Percentiles rank a stretch among this genome's conserved stretches.
These are phyloP conservation scores for Rhyacophila evoluta DNA, from an alignment of 2,888 invertebrate genomes.

Conservation along the genomic window DNA sequence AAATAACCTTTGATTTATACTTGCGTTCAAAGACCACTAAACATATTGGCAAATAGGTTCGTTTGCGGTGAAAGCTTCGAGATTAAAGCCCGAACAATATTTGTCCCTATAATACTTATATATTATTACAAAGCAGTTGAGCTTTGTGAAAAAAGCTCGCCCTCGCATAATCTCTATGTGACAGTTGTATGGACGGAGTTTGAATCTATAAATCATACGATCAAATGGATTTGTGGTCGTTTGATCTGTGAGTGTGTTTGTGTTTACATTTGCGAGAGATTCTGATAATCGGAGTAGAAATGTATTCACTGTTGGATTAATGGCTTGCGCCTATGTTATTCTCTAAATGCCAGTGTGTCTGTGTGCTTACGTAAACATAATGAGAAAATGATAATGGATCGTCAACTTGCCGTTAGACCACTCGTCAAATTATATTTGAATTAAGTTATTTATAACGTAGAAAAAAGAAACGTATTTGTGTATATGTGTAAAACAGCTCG, in stretches of 20 bases:
- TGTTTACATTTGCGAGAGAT: conserved; percentile 7
- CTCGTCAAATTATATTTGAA: too few relatives aligned
- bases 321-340: background rate
- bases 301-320: conserved; percentile 5
- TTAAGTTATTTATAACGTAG: too few relatives aligned
- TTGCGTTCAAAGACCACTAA: background rate
- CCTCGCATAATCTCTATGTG: background rate
- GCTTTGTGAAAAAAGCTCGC: background rate
- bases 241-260: conserved; percentile 19
- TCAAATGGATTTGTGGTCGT: conserved; percentile 10
- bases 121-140: conserved; percentile 8
- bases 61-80: background rate
- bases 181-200: background rate
- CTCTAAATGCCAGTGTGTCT: background rate
- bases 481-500: too few relatives aligned
- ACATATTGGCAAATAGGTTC: background rate
- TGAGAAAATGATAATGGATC: background rate
- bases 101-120: background rate
- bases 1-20: background rate
- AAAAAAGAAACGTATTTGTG: too few relatives aligned
- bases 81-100: background rate
- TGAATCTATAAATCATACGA: conserved; percentile 13
- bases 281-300: background rate
- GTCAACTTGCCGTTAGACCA: background rate
- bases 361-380: background rate